Base-by-base conservation (phyloP, 1,140 invertebrate genomes). In the Melitaea cinxia region DNA sequence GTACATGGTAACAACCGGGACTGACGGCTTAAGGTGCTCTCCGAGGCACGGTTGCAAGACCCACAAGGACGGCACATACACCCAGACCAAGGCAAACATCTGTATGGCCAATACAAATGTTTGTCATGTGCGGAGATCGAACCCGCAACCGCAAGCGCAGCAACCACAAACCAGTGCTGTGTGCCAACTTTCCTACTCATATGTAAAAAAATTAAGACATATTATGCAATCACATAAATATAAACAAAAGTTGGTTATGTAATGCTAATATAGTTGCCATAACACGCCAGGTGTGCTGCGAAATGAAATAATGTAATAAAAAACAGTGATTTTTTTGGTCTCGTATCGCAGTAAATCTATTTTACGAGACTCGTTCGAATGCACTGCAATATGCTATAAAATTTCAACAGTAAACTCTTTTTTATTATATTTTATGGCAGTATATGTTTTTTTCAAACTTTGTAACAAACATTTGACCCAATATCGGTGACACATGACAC, bases 361-460 rank as follows among this genome's bases (percentile, higher is more conserved):
- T 56, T 64, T 55, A 63, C 60, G 60, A 55, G 23, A 17, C 37
- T 30, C 23, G 19, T 17, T 23, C 54, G 1, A 23, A 50, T 64
- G 37, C 28, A 56, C 39, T 64, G 53, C 61, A 64, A 64, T 64
- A 56, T 37, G 61, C 53, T 37, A 64, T 64, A 56, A 64, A 64
- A 56, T 56, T 62, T 39, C 19, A 21, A 54, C 35, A 19, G 30
- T 33, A 45, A 49, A 64, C 28, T 56, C 24, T 28, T 37, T 35
- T 42, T 28, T 47, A 47, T 47, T 21, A 47, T 47, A 47, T 17
- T 47, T 23, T 23, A 21, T 23, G 21, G 42, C 19, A 14, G 23
- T 47, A 47, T 23, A 21, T n/a, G 17, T 35, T 21, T 21, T 4
- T 6, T n/a, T 21, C 15, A 24, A 47, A 54, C 28, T 17, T 33